Percentiles rank a stretch among this genome's conserved stretches.
Conservation (phyloP, 2,797 vertebrate genomes). For the Squalus acanthias region DNA sequence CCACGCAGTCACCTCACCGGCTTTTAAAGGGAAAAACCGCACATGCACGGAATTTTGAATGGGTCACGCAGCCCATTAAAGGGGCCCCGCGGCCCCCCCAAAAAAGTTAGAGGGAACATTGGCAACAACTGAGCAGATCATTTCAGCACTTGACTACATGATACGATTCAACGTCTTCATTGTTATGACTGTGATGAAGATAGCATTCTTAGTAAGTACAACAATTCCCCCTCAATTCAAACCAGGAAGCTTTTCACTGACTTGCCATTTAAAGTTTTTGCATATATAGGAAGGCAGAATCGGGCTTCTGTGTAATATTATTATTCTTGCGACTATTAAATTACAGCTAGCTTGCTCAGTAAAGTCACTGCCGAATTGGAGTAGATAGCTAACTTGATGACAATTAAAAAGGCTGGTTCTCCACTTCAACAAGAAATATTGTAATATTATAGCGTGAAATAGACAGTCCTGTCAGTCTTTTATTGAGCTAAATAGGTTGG, state of each 20-base stretch:
- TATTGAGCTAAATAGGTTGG: background rate
- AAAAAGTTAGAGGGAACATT: too few species aligned
- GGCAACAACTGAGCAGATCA: too few species aligned
- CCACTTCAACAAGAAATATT: background rate
- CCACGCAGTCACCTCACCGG: too few species aligned
- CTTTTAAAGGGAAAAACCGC: too few species aligned
- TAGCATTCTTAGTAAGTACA: too few species aligned
- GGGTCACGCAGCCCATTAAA: too few species aligned
- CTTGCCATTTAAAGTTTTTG: background rate
- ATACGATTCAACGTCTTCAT: background rate
- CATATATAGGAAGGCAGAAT: background rate
- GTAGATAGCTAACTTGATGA: background rate
- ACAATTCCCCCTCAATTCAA: background rate
- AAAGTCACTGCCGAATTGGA: background rate
- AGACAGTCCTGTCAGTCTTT: background rate
- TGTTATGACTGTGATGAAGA: background rate
- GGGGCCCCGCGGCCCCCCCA: too few species aligned
- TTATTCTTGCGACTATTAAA: background rate
- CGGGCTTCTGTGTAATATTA: background rate
- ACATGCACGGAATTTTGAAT: too few species aligned
- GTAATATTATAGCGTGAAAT: background rate
- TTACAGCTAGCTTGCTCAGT: background rate
- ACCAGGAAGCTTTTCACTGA: background rate
- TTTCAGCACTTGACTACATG: background rate
- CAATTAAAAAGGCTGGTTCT: background rate